Percentiles rank a stretch among this genome's conserved stretches.
Evolutionary conservation across 23 tunicate species (phyloP).

Genomic region (Ascidia mentula): DNA sequence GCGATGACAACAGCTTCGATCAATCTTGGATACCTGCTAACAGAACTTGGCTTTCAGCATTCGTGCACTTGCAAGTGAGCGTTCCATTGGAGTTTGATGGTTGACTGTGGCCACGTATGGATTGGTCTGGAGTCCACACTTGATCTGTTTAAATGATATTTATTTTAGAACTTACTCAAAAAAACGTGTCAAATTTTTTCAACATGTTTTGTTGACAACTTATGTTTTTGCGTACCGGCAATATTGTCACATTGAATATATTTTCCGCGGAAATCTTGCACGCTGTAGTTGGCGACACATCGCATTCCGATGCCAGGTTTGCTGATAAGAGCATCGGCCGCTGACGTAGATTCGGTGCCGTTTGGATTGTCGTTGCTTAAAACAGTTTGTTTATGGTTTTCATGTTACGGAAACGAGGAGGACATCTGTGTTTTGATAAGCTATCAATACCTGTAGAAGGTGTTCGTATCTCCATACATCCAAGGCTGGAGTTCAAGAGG

Average conservation of each 20-base stretch:
- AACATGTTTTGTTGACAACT: no score
- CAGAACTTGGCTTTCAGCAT: constrained; percentile 43
- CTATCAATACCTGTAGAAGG: constrained; percentile 93
- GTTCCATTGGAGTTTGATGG: constrained; percentile 21
- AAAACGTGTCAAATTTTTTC: no score
- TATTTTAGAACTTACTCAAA: no score
- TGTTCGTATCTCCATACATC: constrained; percentile 93
- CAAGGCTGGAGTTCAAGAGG: constrained; percentile 94
- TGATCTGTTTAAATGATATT: constrained; percentile 5
- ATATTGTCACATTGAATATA: constrained; percentile 14
- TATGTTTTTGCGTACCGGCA: constrained; percentile 14
- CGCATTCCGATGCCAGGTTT: constrained; percentile 81
- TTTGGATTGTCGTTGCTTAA: not conserved
- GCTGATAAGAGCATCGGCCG: constrained; percentile 43
- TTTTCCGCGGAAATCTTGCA: constrained; percentile 36
- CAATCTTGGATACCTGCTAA: constrained; percentile 80
- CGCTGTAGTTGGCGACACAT: constrained; percentile 55
- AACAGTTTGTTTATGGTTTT: no score
- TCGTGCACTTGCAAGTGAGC: constrained; percentile 62
- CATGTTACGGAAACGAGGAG: no score
- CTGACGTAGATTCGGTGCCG: not conserved
- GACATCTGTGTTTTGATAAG: no score
- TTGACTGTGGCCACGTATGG: constrained; percentile 35
- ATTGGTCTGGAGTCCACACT: constrained; percentile 9
- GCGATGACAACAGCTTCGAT: no score